These are phyloP conservation scores for Hyalella azteca DNA, from an alignment of 2,888 invertebrate species.

Conservation along the genomic window DNA sequence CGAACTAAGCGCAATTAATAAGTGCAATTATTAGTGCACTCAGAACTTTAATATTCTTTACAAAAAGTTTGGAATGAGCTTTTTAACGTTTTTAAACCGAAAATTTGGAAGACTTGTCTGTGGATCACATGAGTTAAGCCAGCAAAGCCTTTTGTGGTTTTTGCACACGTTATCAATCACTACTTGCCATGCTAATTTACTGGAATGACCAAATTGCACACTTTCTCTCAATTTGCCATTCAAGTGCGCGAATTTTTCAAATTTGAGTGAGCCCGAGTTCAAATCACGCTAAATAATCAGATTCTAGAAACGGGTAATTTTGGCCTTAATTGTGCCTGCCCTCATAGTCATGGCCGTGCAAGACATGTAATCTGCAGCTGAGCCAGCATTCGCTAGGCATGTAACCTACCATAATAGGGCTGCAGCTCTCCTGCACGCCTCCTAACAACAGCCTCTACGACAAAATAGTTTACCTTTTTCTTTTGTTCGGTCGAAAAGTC, in stretches of 20 bases:
- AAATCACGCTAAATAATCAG: not conserved
- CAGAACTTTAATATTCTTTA: too few relatives aligned
- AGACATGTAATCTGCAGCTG: conserved; percentile 14
- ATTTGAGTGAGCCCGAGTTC: not conserved
- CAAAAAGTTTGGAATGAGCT: too few relatives aligned
- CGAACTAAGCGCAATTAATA: too few relatives aligned
- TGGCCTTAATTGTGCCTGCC: not conserved
- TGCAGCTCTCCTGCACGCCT: not conserved
- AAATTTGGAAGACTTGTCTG: too few relatives aligned
- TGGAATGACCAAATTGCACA: not conserved
- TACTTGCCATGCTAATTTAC: not conserved
- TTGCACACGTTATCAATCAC: too few relatives aligned
- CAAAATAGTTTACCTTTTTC: too few relatives aligned
- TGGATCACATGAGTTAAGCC: too few relatives aligned
- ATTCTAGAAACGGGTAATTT: not conserved
- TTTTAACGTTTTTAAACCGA: too few relatives aligned
- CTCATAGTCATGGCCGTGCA: not conserved
- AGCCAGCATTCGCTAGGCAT: not conserved
- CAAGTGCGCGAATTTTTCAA: not conserved
- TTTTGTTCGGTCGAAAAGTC: too few relatives aligned
- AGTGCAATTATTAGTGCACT: too few relatives aligned
- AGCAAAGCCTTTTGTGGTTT: too few relatives aligned
- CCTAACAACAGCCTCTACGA: too few relatives aligned
- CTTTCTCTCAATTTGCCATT: not conserved
- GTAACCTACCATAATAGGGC: not conserved